phyloP scores from a whole-genome alignment of 2,113 vertebrate species.

The Ciconia boyciana region DNA sequence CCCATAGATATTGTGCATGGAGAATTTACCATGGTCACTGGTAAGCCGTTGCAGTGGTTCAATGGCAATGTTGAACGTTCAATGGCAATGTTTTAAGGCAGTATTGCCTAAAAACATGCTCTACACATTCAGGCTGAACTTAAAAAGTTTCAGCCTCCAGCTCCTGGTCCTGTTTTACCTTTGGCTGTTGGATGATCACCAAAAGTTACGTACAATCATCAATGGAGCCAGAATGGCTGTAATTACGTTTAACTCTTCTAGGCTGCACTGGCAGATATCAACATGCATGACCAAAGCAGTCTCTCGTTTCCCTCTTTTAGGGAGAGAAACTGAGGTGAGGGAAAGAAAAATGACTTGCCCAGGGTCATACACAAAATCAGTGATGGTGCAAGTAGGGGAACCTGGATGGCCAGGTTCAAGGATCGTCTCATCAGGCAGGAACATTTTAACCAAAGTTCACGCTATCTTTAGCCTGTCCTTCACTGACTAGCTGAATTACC shows the following conservation, averaged over 20 bases:
- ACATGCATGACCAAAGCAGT: not conserved
- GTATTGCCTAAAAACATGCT: not conserved
- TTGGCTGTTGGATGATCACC: not conserved
- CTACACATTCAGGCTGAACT: not conserved
- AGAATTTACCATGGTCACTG: not conserved
- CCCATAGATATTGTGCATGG: not conserved
- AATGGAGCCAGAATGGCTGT: not conserved
- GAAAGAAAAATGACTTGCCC: not conserved
- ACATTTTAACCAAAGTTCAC: not conserved
- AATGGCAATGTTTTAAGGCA: too few species aligned
- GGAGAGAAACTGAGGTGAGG: not conserved
- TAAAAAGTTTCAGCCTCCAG: not conserved
- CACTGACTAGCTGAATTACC: not conserved
- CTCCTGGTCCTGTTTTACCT: not conserved
- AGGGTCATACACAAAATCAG: not conserved
- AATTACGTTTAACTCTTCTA: not conserved
- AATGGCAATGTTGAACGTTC: too few species aligned
- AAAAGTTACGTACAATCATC: not conserved
- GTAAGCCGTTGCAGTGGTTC: not conserved
- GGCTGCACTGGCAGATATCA: not conserved
- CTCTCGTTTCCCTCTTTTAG: not conserved
- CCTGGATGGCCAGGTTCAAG: not conserved
- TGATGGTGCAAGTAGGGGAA: not conserved
- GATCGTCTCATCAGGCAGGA: not conserved
- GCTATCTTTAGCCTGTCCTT: not conserved